Conservation (phyloP, 2,888 invertebrate species). For the Ectemnius lituratus region DNA sequence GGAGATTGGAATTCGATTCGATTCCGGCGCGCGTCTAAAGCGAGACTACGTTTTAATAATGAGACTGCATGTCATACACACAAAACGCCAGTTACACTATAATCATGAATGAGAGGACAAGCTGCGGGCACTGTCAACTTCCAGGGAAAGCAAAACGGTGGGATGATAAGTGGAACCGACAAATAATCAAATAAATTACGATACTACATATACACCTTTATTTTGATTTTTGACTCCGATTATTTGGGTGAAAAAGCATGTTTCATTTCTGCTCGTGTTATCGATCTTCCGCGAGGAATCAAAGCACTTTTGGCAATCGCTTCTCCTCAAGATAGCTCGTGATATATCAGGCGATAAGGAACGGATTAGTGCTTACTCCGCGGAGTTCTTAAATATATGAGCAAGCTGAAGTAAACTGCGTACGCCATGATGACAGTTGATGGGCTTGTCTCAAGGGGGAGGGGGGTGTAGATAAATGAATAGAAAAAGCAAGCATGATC, state of each 20-base stretch:
- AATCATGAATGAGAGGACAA: background rate
- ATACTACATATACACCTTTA: too few relatives aligned
- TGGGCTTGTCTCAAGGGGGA: slow-evolving; percentile 13
- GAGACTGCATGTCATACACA: too few relatives aligned
- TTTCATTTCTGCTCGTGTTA: background rate
- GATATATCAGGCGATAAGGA: slow-evolving; percentile 51
- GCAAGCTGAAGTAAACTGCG: slow-evolving; percentile 46
- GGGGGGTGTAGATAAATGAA: slow-evolving; percentile 40
- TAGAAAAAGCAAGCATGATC: slow-evolving; percentile 30
- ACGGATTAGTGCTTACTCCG: slow-evolving; percentile 31
- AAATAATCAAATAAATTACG: too few relatives aligned
- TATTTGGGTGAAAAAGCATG: background rate
- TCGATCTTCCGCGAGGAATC: background rate
- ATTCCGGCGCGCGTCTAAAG: background rate
- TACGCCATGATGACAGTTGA: slow-evolving; percentile 49
- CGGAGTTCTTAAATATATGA: slow-evolving; percentile 29
- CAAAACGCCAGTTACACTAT: background rate
- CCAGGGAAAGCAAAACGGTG: too few relatives aligned
- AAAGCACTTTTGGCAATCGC: slow-evolving; percentile 56
- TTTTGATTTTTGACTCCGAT: too few relatives aligned
- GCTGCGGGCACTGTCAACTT: too few relatives aligned
- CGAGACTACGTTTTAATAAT: too few relatives aligned
- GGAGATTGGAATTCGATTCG: slow-evolving; percentile 20
- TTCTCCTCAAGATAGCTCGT: slow-evolving; percentile 23
- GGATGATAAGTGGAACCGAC: too few relatives aligned